Evolutionary conservation across 1,140 invertebrate species (phyloP).

Genomic region (Drusus annulatus): DNA sequence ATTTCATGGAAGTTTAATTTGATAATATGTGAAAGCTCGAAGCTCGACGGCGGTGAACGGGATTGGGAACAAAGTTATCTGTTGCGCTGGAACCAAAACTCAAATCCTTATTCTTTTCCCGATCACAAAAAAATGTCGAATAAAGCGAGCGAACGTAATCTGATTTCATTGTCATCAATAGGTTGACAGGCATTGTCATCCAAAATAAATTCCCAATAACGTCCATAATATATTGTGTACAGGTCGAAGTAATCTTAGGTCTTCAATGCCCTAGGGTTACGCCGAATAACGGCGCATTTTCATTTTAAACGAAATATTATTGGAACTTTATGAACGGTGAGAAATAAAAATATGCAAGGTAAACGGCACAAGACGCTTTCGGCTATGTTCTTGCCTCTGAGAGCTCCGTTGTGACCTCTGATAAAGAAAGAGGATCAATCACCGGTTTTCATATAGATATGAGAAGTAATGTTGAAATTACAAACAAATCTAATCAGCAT

Average conservation of each 20-base stretch:
- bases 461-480: too few species aligned
- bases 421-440: too few species aligned
- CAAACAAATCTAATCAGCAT: too few species aligned
- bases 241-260: constrained; percentile 56
- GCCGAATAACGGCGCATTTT: not conserved
- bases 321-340: too few species aligned
- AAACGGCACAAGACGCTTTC: too few species aligned
- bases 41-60: constrained; percentile 8
- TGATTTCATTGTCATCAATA: constrained; percentile 56
- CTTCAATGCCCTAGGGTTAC: not conserved
- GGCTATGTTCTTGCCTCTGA: too few species aligned
- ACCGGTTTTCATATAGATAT: too few species aligned
- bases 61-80: constrained; percentile 20
- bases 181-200: constrained; percentile 57
- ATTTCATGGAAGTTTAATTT: too few species aligned
- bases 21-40: not conserved
- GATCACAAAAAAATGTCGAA: constrained; percentile 45
- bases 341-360: too few species aligned
- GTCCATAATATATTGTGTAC: constrained; percentile 56
- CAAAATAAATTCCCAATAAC: constrained; percentile 57
- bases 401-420: too few species aligned
- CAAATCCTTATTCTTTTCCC: constrained; percentile 28
- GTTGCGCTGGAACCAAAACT: constrained; percentile 11
- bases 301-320: not conserved
- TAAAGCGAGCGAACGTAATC: constrained; percentile 57